phyloP scores from a whole-genome alignment of 1,140 invertebrate genomes.

The Diprion similis region DNA sequence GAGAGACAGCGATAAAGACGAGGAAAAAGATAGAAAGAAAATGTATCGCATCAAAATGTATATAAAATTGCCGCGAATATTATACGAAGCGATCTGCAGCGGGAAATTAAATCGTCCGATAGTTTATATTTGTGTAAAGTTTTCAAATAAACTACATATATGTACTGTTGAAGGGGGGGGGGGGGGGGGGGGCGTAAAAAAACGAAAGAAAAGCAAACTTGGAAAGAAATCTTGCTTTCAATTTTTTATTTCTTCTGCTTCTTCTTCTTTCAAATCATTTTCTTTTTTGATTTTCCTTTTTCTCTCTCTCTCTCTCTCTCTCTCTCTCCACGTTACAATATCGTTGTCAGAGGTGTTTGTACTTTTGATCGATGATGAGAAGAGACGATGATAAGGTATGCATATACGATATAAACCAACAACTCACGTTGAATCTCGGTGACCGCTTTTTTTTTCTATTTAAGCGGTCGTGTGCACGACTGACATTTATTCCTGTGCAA shows the following conservation, averaged over 20 bases:
- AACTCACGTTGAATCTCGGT: no score
- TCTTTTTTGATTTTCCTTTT: not conserved
- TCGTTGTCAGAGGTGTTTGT: no score
- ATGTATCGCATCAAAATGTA: not conserved
- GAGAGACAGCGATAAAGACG: not conserved
- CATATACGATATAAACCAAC: no score
- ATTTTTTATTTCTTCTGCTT: constrained; percentile 6
- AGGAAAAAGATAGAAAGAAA: not conserved
- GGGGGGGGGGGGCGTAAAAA: not conserved
- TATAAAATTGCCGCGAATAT: no score
- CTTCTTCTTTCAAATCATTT: constrained; percentile 1
- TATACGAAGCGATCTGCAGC: no score
- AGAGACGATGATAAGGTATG: no score
- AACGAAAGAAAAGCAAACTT: not conserved
- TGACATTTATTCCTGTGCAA: not conserved
- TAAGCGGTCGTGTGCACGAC: not conserved
- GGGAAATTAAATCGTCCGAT: no score
- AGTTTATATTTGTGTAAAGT: not conserved
- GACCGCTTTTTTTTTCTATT: no score
- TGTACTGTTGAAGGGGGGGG: not conserved
- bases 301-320: no score
- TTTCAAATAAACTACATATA: not conserved
- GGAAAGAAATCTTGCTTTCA: not conserved
- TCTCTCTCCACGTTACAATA: no score
- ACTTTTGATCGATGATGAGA: no score